Conservation (phyloP, 2,113 vertebrate species). For the Lonchura striata region DNA sequence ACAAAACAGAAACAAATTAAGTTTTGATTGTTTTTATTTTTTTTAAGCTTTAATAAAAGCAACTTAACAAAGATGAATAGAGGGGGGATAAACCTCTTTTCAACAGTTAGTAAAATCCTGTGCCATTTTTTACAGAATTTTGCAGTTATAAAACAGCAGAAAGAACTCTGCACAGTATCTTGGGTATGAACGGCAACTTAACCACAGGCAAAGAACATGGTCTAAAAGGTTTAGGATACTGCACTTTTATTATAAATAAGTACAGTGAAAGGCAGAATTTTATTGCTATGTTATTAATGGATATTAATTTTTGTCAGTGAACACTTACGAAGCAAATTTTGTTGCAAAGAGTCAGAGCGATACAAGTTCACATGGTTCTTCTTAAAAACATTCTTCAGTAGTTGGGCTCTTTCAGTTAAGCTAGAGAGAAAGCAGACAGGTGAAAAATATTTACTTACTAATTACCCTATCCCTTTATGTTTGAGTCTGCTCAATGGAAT, state of each 20-base stretch:
- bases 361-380: conserved; percentile 94
- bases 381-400: conserved; percentile 99
- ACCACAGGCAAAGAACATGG: neutral
- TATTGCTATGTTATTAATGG: neutral
- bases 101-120: neutral
- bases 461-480: neutral
- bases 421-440: conserved; percentile 54
- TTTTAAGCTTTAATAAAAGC: neutral
- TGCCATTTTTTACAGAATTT: neutral
- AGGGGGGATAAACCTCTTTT: neutral
- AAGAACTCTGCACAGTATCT: neutral
- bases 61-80: neutral
- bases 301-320: neutral
- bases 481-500: neutral
- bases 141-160: neutral
- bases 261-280: neutral
- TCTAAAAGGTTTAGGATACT: neutral
- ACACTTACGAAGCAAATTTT: conserved; percentile 95
- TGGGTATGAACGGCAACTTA: neutral
- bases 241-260: neutral
- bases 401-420: conserved; percentile 93
- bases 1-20: neutral
- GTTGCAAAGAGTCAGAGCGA: conserved; percentile 92
- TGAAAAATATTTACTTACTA: conserved; percentile 22
- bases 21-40: neutral